phyloP scores from a whole-genome alignment of 2,888 invertebrate species.

The Homarus gammarus region DNA sequence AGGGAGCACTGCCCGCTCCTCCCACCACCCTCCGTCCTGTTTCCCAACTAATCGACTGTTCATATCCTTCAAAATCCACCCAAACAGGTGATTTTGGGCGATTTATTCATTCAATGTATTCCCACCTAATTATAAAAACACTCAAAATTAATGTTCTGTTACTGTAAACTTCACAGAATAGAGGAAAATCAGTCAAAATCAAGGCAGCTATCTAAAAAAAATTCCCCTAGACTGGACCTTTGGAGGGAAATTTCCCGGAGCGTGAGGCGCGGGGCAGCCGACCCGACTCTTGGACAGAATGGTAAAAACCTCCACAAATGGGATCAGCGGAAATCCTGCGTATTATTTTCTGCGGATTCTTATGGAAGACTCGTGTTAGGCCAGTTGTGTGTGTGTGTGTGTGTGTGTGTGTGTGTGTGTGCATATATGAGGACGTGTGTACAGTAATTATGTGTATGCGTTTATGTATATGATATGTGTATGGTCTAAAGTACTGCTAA shows the following conservation, averaged over 20 bases:
- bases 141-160: too few species aligned
- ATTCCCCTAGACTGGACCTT: not conserved
- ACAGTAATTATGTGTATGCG: not conserved
- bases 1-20: not conserved
- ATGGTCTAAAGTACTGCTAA: too few species aligned
- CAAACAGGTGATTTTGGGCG: not conserved
- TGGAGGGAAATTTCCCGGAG: constrained; percentile 35
- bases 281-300: constrained; percentile 57
- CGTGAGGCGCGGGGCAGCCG: constrained; percentile 19
- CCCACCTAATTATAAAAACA: too few species aligned
- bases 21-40: constrained; percentile 33
- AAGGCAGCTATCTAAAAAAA: not conserved
- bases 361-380: constrained; percentile 59
- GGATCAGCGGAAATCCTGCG: constrained; percentile 62
- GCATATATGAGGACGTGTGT: not conserved
- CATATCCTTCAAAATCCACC: not conserved
- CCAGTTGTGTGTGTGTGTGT: constrained; percentile 6
- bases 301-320: constrained; percentile 66
- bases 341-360: constrained; percentile 63
- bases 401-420: constrained; percentile 30
- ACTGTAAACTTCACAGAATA: not conserved
- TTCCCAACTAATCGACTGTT: constrained; percentile 29
- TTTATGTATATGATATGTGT: not conserved
- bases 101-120: not conserved
- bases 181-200: not conserved